Conservation (phyloP, 2,113 vertebrate genomes). For the Phalacrocorax pelagicus region DNA sequence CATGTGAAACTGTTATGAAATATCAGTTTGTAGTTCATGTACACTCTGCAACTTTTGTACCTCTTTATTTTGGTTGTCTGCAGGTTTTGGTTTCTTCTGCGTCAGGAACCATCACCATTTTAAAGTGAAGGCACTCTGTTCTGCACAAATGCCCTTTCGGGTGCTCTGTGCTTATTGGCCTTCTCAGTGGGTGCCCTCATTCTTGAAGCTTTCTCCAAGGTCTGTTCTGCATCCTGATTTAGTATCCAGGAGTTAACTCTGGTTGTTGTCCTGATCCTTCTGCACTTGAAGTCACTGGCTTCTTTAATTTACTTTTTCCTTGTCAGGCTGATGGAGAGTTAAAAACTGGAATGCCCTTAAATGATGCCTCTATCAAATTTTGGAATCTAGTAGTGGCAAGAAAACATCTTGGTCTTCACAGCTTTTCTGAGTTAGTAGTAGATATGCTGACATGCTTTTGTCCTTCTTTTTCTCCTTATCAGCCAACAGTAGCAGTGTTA, state of each 20-base stretch:
- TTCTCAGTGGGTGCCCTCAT: not conserved
- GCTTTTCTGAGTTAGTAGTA: not conserved
- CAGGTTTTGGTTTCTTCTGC: not conserved
- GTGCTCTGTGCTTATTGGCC: not conserved
- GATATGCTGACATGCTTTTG: not conserved
- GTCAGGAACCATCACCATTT: not conserved
- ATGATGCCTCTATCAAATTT: not conserved
- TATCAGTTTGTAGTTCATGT: conserved; percentile 8
- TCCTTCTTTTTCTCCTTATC: not conserved
- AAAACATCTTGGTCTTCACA: not conserved
- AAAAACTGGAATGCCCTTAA: not conserved
- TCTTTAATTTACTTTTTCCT: not conserved
- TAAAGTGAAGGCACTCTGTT: not conserved
- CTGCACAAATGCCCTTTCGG: not conserved
- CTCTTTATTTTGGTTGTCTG: conserved; percentile 11
- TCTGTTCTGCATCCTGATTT: not conserved
- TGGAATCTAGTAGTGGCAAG: not conserved
- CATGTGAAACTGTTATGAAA: conserved; percentile 13
- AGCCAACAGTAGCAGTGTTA: not conserved
- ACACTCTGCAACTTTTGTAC: not conserved
- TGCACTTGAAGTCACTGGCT: not conserved
- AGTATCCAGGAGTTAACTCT: not conserved
- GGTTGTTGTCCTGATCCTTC: not conserved
- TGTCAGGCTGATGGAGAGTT: not conserved
- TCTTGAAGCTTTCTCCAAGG: not conserved